Evolutionary conservation across 2,888 invertebrate genomes (phyloP).

Genomic region (Leptothorax acervorum): DNA sequence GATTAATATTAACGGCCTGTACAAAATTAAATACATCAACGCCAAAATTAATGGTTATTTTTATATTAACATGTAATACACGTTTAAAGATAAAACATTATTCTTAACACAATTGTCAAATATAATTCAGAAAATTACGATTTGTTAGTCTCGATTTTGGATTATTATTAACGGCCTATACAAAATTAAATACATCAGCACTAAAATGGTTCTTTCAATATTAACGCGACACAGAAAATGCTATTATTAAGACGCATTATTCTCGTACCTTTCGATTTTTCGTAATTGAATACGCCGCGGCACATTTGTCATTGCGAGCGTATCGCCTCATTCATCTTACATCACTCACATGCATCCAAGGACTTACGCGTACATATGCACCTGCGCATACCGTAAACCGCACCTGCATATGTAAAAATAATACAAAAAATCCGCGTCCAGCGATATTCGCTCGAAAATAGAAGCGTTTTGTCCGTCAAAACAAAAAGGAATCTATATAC

Average conservation of each 20-base stretch:
- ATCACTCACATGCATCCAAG: conserved; percentile 26
- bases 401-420: conserved; percentile 17
- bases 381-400: conserved; percentile 21
- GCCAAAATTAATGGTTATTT: too few species aligned
- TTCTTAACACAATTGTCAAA: too few species aligned
- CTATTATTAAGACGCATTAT: conserved; percentile 11
- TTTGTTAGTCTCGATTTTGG: background rate
- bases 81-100: background rate
- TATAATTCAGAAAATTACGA: too few species aligned
- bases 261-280: conserved; percentile 1
- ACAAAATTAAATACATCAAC: too few species aligned
- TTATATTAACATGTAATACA: too few species aligned
- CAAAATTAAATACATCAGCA: background rate
- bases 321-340: conserved; percentile 30
- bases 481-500: background rate
- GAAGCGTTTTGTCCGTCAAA: background rate
- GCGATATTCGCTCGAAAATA: background rate
- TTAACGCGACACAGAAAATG: background rate
- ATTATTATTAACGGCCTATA: background rate
- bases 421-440: background rate
- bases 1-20: too few species aligned
- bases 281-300: background rate
- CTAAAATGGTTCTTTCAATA: background rate
- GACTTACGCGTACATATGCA: conserved; percentile 23
- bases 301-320: conserved; percentile 39